Evolutionary conservation across 1,140 invertebrate species (phyloP), one percentile per base, ranked within the genome.

Genomic region (Portunus trituberculatus): DNA sequence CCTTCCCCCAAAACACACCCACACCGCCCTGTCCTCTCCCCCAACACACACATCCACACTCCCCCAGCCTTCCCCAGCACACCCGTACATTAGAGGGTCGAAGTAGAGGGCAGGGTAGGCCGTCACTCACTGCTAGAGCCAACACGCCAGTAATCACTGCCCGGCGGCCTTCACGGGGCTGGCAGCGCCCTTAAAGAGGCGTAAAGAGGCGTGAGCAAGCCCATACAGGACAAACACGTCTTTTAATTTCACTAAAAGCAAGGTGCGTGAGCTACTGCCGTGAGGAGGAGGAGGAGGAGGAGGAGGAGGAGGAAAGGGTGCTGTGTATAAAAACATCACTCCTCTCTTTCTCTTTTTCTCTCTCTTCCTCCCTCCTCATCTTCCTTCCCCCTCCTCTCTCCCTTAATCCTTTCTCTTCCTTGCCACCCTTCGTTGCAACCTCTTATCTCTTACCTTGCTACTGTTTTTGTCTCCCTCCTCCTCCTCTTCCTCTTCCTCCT

Each of bases 211-310:
- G 67, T 76, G 67, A n/a, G 67, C 16, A 7, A 76, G 0, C n/a
- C 67, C 20, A 76, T 76, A 76, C 67, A 76, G n/a, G 25, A 25
- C 67, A 76, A 76, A 76, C 67, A 76, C 3, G 67, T 25, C 67
- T 76, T 59, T 76, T 76, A 76, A 76, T 76, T 76, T 20, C 67
- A 25, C 67, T 76, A 76, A 76, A 76, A 76, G 67, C 67, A 76
- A n/a, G 67, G 12, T n/a, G 67, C 67, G 67, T 76, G 67, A 76
- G 67, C 20, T 76, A 76, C 67, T 76, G 67, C 67, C 67, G 25
- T 76, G 67, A 76, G 67, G 67, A 76, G 67, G 67, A 76, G 67
- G 67, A 76, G 67, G 67, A 76, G 67, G 67, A 76, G 67, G 67
- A 76, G 67, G 67, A 76, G 67, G 67, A n/a, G n/a, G 67, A 76